Evolutionary conservation across 2,888 invertebrate species (phyloP), one percentile per base, ranked within the genome.

Genomic region (Caenorhabditis panamensis): DNA sequence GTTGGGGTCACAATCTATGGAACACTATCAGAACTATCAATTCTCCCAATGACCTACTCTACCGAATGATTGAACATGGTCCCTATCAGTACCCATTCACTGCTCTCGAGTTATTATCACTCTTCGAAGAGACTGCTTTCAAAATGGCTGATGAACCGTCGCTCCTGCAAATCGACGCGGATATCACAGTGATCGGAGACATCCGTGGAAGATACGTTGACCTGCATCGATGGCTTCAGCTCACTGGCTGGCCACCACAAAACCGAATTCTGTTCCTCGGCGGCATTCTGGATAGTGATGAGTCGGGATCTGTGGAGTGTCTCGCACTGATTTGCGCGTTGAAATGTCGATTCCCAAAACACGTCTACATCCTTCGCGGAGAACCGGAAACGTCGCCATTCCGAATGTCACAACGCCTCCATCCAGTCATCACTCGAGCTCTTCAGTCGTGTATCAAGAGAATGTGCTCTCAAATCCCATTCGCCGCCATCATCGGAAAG

Each of bases 191-290:
- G 2, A 67, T 84, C 26, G 82, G 82, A 6, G 84, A 84, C 59
- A 53, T 84, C 8, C 58, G 84, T 16, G 84, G 84, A 54, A 63
- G 82, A 61, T 86, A 86, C 47, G 36, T 73, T 2, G 84, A 86
- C 36, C 66, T 86, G 0, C 82, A 82, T 28, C 64, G 86, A 41
- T 84, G 82, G 82, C 77, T 85, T 13, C 82, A 82, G 44, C 41
- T 82, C n/a, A 81, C 83, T 22, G 85, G 85, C 16, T 85, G 84
- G 84, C 85, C 85, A 13, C 85, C 85, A 8, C 49, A 64, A 9
- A 83, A 83, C 9, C 58, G 69, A 26, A 66, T 83, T 58, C 69
- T 86, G 1, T 86, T 86, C 31, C 76, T 86, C 0, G 86, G 86
- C 22, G 83, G 83, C 28, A 68, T 82, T 16, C 24, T 84, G 31